Conservation (phyloP, 2,888 invertebrate species). For the Mimumesa dahlbomi region DNA sequence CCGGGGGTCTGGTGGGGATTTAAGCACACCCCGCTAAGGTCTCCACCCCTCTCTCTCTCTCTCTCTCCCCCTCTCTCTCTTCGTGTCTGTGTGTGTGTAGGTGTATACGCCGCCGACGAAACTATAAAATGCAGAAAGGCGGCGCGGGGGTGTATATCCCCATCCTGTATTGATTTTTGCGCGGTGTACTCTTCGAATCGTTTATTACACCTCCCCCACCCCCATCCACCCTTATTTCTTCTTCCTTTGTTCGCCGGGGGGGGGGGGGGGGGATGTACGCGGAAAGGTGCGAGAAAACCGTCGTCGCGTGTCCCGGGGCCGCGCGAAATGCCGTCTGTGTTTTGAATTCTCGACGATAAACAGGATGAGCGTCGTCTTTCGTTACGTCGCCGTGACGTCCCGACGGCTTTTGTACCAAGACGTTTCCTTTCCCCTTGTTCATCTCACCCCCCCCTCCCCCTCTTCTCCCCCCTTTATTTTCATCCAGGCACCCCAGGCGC, state of each 20-base stretch:
- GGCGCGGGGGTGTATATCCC: constrained; percentile 35
- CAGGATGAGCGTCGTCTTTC: constrained; percentile 3
- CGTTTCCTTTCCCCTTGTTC: neutral
- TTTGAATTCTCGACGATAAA: constrained; percentile 6
- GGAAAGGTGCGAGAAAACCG: neutral
- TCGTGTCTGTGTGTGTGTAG: neutral
- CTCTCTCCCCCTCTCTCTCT: neutral
- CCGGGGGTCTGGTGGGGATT: constrained; percentile 49
- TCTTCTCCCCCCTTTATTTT: too few species aligned
- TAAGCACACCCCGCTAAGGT: constrained; percentile 43
- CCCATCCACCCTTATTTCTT: too few species aligned
- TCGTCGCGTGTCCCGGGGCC: neutral
- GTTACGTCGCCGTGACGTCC: neutral
- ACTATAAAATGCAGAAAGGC: constrained; percentile 57
- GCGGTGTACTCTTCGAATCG: constrained; percentile 39
- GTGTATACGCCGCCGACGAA: constrained; percentile 21
- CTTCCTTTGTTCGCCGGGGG: neutral
- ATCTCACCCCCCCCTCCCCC: neutral
- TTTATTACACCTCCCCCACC: constrained; percentile 38
- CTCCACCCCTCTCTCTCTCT: neutral
- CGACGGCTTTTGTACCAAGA: neutral
- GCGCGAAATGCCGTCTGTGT: neutral
- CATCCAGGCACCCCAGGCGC: too few species aligned
- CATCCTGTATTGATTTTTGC: constrained; percentile 58
- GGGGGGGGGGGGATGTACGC: too few species aligned